These are phyloP conservation scores for Mesoclemmys tuberculata DNA, from an alignment of 2,113 vertebrate species.

Conservation along the genomic window DNA sequence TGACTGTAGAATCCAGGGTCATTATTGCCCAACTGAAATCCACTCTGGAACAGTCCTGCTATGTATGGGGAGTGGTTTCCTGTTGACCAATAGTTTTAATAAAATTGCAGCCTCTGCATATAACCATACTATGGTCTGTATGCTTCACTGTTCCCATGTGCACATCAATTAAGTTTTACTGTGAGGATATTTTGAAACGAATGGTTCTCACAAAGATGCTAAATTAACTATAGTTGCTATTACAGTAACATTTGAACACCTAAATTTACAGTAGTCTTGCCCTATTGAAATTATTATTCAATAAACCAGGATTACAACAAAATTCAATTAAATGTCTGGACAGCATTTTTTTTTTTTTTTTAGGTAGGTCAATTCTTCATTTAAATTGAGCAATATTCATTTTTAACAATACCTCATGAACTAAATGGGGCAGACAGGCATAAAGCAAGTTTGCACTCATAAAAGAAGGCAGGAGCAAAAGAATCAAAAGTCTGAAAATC, in stretches of 20 bases:
- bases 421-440: not conserved
- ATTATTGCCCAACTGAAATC: not conserved
- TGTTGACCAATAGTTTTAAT: not conserved
- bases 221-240: not conserved
- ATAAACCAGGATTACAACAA: not conserved
- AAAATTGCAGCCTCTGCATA: not conserved
- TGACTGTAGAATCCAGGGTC: not conserved
- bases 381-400: not conserved
- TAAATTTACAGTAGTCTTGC: not conserved
- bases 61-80: not conserved
- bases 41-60: not conserved
- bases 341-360: not conserved
- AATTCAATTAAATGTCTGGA: not conserved
- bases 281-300: not conserved
- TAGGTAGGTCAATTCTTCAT: not conserved
- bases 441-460: not conserved
- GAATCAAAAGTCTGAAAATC: too few species aligned
- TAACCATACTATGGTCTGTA: too few species aligned
- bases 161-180: not conserved
- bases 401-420: not conserved
- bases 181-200: rapidly evolving
- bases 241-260: not conserved
- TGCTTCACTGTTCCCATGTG: rapidly evolving
- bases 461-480: too few species aligned
- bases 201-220: not conserved